Conservation (phyloP, 2,797 vertebrate species). For the Neosilurus mollespiculum region DNA sequence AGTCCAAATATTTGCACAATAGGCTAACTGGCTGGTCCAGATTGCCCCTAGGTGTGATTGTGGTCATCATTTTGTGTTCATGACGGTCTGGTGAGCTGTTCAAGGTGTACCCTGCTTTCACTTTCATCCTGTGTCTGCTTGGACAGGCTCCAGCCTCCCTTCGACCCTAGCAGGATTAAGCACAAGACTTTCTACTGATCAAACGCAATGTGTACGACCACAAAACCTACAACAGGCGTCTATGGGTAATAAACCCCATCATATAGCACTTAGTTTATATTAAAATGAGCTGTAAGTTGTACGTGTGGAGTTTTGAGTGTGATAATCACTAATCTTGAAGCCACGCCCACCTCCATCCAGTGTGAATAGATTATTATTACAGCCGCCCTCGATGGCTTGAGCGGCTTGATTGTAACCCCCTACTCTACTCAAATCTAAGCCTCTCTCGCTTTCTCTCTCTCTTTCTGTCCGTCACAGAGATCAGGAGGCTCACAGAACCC, state of each 20-base stretch:
- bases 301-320: background rate
- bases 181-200: background rate
- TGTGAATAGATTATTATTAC: background rate
- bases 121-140: too few relatives aligned
- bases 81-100: too few relatives aligned
- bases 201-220: background rate
- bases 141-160: too few relatives aligned
- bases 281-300: background rate
- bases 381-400: background rate
- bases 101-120: too few relatives aligned
- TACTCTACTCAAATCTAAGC: background rate
- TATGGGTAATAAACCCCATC: background rate
- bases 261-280: background rate
- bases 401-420: background rate
- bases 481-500: conserved; percentile 81
- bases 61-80: too few relatives aligned
- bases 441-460: background rate
- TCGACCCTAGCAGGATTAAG: too few relatives aligned
- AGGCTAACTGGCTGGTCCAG: too few relatives aligned
- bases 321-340: background rate
- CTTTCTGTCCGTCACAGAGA: conserved; percentile 70
- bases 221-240: background rate
- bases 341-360: background rate
- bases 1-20: too few relatives aligned
- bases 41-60: too few relatives aligned